Evolutionary conservation across 2,797 vertebrate genomes (phyloP), one percentile per base, ranked within the genome.

Genomic region (Australoheros facetus): DNA sequence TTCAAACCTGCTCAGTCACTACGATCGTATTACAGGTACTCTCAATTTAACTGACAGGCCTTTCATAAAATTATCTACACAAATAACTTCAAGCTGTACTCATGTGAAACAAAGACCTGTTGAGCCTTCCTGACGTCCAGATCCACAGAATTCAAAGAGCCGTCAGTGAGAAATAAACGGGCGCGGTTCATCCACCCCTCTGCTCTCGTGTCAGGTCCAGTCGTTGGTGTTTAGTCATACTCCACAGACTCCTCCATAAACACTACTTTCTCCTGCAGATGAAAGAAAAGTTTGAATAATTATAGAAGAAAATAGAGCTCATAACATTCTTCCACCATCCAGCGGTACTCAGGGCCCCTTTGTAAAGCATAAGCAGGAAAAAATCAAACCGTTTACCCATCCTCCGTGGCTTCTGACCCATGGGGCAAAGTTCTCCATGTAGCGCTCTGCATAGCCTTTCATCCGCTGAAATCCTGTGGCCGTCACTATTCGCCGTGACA

Each of bases 351-450:
- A 26, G 17, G 60, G 60, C 39, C 5, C 14, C 1, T 48, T 5
- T 48, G 62, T 66, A 45, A 42, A 73, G 8, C 42, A 66, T 28
- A 4, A 45, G 28, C 5, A 19, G 4, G 16, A 16, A 17, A 17
- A 60, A 14, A 28, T 8, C 1, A 2, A 30, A 42, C 30, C 26
- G 74, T 94, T 88, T 85, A 97, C 97, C 97, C 97, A 98, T 91
- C 97, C 97, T 55, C 97, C 97, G 0, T 96, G 95, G 51, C 93
- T 94, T 90, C 96, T 97, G 7, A 98, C 91, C 97, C 97, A 98
- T 1, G 97, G 96, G 2, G 92, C 82, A n/a, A 97, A 98, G 82
- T 87, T 97, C 85, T 97, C 96, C 95, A 98, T 97, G 88, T 96
- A 97, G 71, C 88, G 85, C 66, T 96, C 92, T 2, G 95, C 96